Evolutionary conservation across 2,888 invertebrate genomes (phyloP), one percentile per base, ranked within the genome.

Genomic region (Nudaria mundana): DNA sequence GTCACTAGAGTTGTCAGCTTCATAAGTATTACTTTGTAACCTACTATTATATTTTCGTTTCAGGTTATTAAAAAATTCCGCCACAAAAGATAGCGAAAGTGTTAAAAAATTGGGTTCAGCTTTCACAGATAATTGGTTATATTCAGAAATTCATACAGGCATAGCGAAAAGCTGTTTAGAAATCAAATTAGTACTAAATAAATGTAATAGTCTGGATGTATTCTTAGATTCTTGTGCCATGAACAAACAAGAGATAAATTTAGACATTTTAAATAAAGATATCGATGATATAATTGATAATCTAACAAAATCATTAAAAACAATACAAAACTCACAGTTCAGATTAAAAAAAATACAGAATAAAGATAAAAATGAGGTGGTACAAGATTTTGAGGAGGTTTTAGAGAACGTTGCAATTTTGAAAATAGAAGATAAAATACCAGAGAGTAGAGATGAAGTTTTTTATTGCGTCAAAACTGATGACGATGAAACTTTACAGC

Each of bases 391-490:
- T 2, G 64, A 71, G 11, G 64, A 66, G n/a, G 62, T 54, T 8
- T 44, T 62, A 2, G 73, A 75, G 40, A 64, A 56, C 3, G 54
- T 44, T 12, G 49, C 49, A 1, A 54, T 84, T 51, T 62, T 80
- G 30, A 75, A 64, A 63, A 81, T 89, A 36, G 83, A 79, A 56
- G 79, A 85, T 38, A 63, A 52, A 32, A 76, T 74, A 16, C 81
- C 79, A 31, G 82, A 80, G 49, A 60, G 72, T 11, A 81, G 62
- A 48, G 89, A 89, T 54, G 88, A 89, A 65, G 89, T 89, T 31
- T 89, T 84, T 56, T 89, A 84, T 65, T 86, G 74, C 23, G 59
- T 86, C 0, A 85, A 71, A 63, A 87, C 83, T 0, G 87, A 87
- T 1, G 86, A 85, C 1, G 82, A 83, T 45, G 67, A 63, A 8